Evolutionary conservation across 2,888 invertebrate genomes (phyloP).

Genomic region (Antheraea assamensis): DNA sequence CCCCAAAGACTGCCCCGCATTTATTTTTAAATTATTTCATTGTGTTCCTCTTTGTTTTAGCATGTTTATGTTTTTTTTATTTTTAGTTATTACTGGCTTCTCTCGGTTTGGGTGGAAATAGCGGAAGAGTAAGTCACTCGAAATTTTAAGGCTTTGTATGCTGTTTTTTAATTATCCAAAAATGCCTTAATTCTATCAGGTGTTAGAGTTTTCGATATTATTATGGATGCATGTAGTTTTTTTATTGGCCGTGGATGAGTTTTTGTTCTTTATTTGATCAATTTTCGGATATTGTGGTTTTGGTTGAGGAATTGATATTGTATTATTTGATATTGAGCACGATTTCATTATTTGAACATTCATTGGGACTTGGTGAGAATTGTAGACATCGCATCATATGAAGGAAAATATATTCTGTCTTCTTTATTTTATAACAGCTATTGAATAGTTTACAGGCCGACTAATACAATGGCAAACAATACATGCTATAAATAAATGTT

Average conservation of each 20-base stretch:
- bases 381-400: conserved; percentile 29
- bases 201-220: conserved; percentile 28
- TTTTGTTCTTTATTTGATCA: neutral
- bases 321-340: conserved; percentile 1
- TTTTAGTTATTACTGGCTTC: conserved; percentile 77
- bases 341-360: neutral
- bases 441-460: neutral
- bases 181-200: conserved; percentile 34
- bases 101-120: conserved; percentile 71
- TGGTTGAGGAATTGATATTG: conserved; percentile 24
- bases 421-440: neutral
- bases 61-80: conserved; percentile 64
- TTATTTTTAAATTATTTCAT: too few species aligned
- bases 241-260: conserved; percentile 14
- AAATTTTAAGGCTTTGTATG: conserved; percentile 65
- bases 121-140: conserved; percentile 70
- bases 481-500: conserved; percentile 12
- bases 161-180: conserved; percentile 53
- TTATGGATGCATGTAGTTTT: conserved; percentile 21
- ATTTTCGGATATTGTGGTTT: conserved; percentile 17
- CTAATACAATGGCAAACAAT: conserved; percentile 13
- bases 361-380: conserved; percentile 38
- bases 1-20: too few species aligned
- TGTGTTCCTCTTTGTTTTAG: conserved; percentile 51
- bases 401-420: neutral